Conservation (phyloP, 2,888 invertebrate genomes). For the Belgica antarctica region DNA sequence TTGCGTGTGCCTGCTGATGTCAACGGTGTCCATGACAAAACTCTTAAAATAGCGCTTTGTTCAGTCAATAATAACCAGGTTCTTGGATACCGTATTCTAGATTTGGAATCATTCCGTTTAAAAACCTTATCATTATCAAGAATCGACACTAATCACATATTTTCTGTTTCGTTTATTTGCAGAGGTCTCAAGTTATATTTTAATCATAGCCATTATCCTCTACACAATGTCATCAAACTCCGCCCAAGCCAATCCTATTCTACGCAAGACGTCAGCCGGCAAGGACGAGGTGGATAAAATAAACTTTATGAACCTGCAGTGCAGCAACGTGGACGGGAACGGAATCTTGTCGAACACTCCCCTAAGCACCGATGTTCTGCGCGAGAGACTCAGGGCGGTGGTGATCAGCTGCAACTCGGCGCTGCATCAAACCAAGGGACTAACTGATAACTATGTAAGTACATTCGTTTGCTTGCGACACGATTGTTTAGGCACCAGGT, state of each 20-base stretch:
- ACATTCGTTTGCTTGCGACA: no score
- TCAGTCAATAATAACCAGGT: no score
- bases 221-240: constrained; percentile 1
- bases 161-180: neutral
- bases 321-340: neutral
- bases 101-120: no score
- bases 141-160: neutral
- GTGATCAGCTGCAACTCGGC: neutral
- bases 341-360: neutral
- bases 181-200: neutral
- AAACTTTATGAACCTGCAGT: constrained; percentile 16
- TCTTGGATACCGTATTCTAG: no score
- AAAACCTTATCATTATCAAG: no score
- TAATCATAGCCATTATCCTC: neutral
- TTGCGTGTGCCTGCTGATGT: no score
- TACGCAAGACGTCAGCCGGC: neutral
- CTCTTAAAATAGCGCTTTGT: no score
- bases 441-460: constrained; percentile 27
- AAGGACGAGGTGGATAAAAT: neutral
- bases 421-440: constrained; percentile 1
- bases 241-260: neutral
- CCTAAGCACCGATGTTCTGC: neutral
- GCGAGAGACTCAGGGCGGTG: neutral
- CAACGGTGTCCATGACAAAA: no score
- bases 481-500: no score